Evolutionary conservation across 2,113 vertebrate genomes (phyloP).

Genomic region (Anas platyrhynchos): DNA sequence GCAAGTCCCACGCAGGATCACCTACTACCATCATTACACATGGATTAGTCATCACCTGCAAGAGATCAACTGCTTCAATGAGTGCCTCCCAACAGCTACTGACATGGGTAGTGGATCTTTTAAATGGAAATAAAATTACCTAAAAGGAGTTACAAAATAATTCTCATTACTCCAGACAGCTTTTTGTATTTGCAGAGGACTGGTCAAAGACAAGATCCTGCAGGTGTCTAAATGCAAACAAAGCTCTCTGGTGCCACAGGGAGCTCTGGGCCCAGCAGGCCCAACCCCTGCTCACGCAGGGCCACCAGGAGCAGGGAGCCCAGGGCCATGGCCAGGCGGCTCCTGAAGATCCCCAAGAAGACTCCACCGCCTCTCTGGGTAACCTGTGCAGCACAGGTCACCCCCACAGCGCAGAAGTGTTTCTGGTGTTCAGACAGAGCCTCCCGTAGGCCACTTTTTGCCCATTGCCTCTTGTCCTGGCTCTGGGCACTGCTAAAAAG

Average conservation of each 20-base stretch:
- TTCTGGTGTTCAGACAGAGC: background rate
- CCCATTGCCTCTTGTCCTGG: background rate
- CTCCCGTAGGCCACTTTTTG: background rate
- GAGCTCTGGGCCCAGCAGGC: background rate
- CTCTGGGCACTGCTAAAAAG: background rate
- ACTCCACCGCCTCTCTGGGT: background rate
- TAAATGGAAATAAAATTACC: background rate
- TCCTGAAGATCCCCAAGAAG: background rate
- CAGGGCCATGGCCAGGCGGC: background rate
- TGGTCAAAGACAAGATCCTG: background rate
- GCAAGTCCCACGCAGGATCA: background rate
- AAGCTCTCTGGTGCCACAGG: background rate
- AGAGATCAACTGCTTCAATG: background rate
- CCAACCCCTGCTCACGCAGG: background rate
- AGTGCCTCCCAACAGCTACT: background rate
- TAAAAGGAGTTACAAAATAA: background rate
- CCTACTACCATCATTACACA: background rate
- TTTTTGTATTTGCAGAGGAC: background rate
- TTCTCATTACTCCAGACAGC: background rate
- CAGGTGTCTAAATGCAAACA: background rate
- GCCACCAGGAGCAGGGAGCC: background rate
- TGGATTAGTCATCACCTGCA: background rate
- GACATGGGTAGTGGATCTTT: background rate
- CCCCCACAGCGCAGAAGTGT: background rate
- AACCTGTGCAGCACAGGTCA: background rate